phyloP scores from a whole-genome alignment of 2,797 vertebrate species.

The Scolopax bukidnonensis region DNA sequence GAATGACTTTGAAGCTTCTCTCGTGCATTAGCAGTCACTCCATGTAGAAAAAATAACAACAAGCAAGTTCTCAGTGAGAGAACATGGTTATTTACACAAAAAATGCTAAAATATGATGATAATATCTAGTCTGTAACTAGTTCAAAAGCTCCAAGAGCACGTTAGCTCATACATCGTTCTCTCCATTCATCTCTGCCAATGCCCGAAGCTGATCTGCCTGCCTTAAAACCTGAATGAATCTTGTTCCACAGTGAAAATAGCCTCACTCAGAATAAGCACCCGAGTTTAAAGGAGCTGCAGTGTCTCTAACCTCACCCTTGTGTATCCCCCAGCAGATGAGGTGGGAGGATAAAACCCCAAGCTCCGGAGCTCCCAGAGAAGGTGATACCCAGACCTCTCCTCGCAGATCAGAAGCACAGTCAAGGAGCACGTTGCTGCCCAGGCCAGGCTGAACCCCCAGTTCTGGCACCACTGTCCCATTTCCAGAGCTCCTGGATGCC shows the following conservation, averaged over 20 bases:
- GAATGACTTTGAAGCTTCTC: background rate
- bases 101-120: background rate
- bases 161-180: background rate
- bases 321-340: rapidly evolving
- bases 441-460: background rate
- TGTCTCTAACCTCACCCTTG: background rate
- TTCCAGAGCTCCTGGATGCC: background rate
- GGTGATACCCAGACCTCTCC: background rate
- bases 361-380: background rate
- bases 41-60: background rate
- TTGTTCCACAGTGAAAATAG: rapidly evolving
- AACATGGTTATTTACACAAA: background rate
- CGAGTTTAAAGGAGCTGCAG: background rate
- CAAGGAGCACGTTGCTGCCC: background rate
- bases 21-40: background rate
- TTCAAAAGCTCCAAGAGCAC: background rate
- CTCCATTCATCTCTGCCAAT: background rate
- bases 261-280: rapidly evolving
- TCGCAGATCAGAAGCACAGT: rapidly evolving
- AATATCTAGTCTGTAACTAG: background rate
- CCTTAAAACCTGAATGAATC: background rate
- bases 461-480: rapidly evolving
- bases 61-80: background rate
- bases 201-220: background rate
- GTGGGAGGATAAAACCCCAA: background rate